Conservation (phyloP, 2,113 vertebrate genomes). For the Orthonyx spaldingii region DNA sequence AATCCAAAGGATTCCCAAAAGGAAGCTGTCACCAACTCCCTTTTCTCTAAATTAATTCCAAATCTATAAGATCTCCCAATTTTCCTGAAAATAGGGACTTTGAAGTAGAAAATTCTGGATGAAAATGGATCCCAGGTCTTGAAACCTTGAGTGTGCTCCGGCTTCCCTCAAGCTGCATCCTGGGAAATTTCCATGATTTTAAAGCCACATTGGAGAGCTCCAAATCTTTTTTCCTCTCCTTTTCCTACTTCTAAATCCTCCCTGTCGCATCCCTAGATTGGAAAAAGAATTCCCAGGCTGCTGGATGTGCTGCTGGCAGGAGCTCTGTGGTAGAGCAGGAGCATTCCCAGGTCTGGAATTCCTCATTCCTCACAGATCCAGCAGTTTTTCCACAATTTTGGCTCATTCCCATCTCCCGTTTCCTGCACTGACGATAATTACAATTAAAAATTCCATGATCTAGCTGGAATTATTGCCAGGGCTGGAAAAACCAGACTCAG, state of each 20-base stretch:
- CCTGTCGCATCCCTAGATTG: neutral
- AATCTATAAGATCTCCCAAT: neutral
- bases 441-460: neutral
- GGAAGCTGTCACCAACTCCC: neutral
- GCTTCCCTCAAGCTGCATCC: neutral
- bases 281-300: neutral
- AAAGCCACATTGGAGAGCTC: neutral
- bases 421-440: neutral
- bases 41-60: neutral
- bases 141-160: neutral
- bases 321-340: neutral
- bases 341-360: neutral
- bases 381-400: neutral
- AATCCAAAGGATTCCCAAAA: neutral
- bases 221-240: fast-evolving
- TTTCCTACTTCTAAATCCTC: neutral
- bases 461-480: neutral
- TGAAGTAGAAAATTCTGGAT: fast-evolving
- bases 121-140: neutral
- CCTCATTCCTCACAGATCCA: neutral
- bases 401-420: neutral
- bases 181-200: neutral
- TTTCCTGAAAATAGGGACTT: fast-evolving
- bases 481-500: neutral
- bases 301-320: neutral